Evolutionary conservation across 1,140 invertebrate genomes (phyloP), one percentile per base, ranked within the genome.

Genomic region (Halyomorpha halys): DNA sequence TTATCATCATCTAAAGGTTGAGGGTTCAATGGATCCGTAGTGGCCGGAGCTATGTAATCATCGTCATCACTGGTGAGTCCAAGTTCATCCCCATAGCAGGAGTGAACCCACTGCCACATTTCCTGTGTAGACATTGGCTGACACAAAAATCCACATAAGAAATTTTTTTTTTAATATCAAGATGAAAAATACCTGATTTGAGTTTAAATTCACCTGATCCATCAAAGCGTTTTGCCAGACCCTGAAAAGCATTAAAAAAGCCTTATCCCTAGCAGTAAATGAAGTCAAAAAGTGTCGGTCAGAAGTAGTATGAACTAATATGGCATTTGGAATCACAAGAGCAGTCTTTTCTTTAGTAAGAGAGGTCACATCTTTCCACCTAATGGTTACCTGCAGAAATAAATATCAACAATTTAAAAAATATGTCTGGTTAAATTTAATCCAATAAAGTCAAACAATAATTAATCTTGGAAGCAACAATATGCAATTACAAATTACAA

Each of bases 151-250:
- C 11, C 4, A 39, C 1, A 11, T 11, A 39, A 11, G 21, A 53
- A 53, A n/a, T 53, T 16, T 8, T 21, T 5, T n/a, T n/a, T n/a
- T n/a, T n/a, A n/a, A n/a, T n/a, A n/a, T n/a, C n/a, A n/a, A n/a
- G n/a, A n/a, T n/a, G n/a, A n/a, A n/a, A 59, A 59, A n/a, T n/a
- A 11, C n/a, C 5, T 27, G 14, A 27, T 2, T 6, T 8, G 2
- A 21, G 15, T 25, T 59, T 59, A 14, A 59, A 16, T 23, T 39
- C 68, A 87, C 86, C 81, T 94, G 85, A 71, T 91, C 90, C 78
- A 95, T 84, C 45, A 97, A 81, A 67, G 90, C 90, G 81, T 94
- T 95, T 78, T 97, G 93, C 94, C 94, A 97, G 68, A 96, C 83
- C 69, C 91, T 81, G 79, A 96, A 95, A 70, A 97, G 80, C 89